Evolutionary conservation across 2,888 invertebrate genomes (phyloP), one percentile per base, ranked within the genome.

Genomic region (Standfussiana lucernea): DNA sequence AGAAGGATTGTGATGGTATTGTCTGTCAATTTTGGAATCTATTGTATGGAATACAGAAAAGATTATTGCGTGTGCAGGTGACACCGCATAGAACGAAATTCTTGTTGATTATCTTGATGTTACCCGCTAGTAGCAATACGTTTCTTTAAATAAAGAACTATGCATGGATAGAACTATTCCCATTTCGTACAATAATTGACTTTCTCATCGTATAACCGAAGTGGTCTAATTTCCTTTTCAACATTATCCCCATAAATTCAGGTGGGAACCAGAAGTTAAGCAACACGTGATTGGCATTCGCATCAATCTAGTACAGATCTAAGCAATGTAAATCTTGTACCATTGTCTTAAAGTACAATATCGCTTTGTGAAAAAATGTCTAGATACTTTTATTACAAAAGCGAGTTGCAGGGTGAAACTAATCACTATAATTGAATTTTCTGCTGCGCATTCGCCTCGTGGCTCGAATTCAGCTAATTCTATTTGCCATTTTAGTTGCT

Each of bases 351-450:
- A 86, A 88, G 92, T 87, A 68, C 69, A 90, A 81, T 87, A 78
- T 90, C n/a, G 72, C 77, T 75, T 80, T 73, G 59, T 79, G 72
- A 83, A 89, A 88, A 88, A 85, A 75, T 64, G 66, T 65, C 70
- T 80, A 79, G 90, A 92, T 92, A 92, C 90, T 92, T 94, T 92
- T 86, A 90, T 89, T 90, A 91, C 91, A 91, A 91, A 91, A 92
- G 91, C 90, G 86, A 91, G 91, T 93, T 93, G 93, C 94, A 93
- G 92, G 94, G 93, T 91, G 92, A 93, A 94, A 94, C 94, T 95
- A 95, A 95, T 95, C 94, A 94, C 92, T 91, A 89, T 94, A 94
- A 95, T 95, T 95, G 94, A 93, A 95, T 95, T 95, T 94, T 92
- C 93, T 93, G 93, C 92, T 90, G 92, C 93, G 92, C 90, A 91